Evolutionary conservation across 2,888 invertebrate species (phyloP).

Genomic region (Habrosyne pyritoides): DNA sequence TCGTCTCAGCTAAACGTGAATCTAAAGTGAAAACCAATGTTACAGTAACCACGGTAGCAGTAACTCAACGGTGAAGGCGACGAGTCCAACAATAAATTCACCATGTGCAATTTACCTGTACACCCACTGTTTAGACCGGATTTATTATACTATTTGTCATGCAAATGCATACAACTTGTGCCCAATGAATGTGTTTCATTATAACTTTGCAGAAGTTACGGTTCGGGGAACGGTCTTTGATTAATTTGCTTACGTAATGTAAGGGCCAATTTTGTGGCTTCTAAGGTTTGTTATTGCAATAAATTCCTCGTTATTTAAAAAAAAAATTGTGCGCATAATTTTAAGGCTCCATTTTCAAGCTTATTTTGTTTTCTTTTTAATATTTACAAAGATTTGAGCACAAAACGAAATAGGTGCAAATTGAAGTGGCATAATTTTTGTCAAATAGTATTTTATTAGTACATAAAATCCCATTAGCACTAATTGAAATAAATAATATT

Average conservation of each 20-base stretch:
- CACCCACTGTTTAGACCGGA: slow-evolving; percentile 34
- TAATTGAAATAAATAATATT: too few species aligned
- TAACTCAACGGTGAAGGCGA: slow-evolving; percentile 27
- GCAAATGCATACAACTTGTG: slow-evolving; percentile 35
- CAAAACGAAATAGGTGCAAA: too few species aligned
- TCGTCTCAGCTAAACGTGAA: neutral
- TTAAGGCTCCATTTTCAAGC: too few species aligned
- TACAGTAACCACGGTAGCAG: slow-evolving; percentile 1
- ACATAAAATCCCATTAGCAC: too few species aligned
- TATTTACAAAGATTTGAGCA: too few species aligned
- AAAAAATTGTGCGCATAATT: too few species aligned
- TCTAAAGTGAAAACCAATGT: neutral
- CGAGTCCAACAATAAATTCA: slow-evolving; percentile 40
- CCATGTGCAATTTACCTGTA: slow-evolving; percentile 45
- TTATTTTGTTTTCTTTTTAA: too few species aligned
- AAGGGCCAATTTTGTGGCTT: neutral
- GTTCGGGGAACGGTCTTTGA: neutral
- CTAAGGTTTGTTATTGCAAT: neutral
- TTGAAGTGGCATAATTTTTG: too few species aligned
- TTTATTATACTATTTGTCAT: slow-evolving; percentile 47
- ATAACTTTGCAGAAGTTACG: slow-evolving; percentile 34
- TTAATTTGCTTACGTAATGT: neutral
- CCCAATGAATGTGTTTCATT: slow-evolving; percentile 38
- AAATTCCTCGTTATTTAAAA: neutral
- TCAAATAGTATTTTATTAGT: too few species aligned